Evolutionary conservation across 2,113 vertebrate genomes (phyloP).

Genomic region (Rhinogobius similis): DNA sequence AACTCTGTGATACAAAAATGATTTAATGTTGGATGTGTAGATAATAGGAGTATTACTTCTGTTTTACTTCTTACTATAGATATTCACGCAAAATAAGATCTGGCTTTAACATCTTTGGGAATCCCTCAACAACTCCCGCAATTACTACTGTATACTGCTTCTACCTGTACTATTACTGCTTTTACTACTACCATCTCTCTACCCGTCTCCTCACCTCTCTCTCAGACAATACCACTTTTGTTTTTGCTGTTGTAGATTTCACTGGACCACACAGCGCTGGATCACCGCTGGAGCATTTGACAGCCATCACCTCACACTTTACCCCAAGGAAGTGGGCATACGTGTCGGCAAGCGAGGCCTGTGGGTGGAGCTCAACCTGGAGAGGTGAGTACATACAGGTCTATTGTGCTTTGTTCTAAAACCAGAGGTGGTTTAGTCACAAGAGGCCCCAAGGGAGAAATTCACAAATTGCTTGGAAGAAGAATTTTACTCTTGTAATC

Average conservation of each 20-base stretch:
- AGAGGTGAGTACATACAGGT: conserved; percentile 35
- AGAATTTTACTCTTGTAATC: neutral
- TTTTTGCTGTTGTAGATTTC: neutral
- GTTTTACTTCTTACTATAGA: no score
- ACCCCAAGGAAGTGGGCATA: conserved; percentile 52
- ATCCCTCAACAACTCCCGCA: no score
- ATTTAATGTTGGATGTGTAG: no score
- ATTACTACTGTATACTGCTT: no score
- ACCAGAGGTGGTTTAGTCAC: conserved; percentile 15
- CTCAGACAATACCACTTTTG: conserved; percentile 64
- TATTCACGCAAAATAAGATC: no score
- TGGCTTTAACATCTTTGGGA: no score
- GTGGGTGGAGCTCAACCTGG: conserved; percentile 31
- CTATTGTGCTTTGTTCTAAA: conserved; percentile 62
- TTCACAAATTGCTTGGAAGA: neutral
- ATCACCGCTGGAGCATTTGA: conserved; percentile 52
- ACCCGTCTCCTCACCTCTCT: neutral
- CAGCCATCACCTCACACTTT: conserved; percentile 62
- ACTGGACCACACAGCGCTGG: conserved; percentile 59
- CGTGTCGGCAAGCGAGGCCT: conserved; percentile 34
- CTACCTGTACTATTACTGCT: no score
- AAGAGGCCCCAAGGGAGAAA: neutral
- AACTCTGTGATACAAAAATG: no score
- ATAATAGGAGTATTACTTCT: no score
- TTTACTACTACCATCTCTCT: no score